Evolutionary conservation across 64 coral and sea anemone species (phyloP).

Genomic region (Stichodactyla helianthus): DNA sequence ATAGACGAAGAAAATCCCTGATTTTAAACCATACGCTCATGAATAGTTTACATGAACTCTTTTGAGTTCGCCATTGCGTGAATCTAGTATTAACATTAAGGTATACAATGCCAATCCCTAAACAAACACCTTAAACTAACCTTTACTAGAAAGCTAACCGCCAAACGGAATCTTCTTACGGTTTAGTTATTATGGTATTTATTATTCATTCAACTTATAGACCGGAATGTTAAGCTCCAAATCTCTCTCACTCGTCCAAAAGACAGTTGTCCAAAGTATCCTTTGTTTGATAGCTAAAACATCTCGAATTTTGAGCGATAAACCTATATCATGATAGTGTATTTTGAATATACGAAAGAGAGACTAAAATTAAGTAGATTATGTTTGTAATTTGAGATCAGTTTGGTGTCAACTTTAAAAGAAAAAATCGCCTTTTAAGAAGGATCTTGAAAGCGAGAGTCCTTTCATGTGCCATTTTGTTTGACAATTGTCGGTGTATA

Average conservation of each 20-base stretch:
- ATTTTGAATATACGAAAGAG: background rate
- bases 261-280: no score
- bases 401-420: background rate
- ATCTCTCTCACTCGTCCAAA: background rate
- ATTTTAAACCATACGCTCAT: background rate
- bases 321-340: background rate
- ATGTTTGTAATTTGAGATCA: background rate
- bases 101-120: slow-evolving; percentile 1
- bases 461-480: background rate
- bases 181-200: background rate
- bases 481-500: background rate
- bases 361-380: background rate
- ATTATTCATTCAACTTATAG: background rate
- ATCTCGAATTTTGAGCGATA: background rate
- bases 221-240: background rate
- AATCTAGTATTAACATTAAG: background rate
- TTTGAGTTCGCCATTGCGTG: background rate
- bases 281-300: background rate
- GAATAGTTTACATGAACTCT: background rate
- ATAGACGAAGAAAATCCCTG: background rate
- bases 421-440: background rate
- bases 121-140: slow-evolving; percentile 10
- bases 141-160: background rate
- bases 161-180: background rate
- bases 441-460: background rate